A percentile compares a stretch with the other conserved stretches of the same genome.
phyloP scores from a whole-genome alignment of 2,888 invertebrate species.

The Antheraea assamensis region DNA sequence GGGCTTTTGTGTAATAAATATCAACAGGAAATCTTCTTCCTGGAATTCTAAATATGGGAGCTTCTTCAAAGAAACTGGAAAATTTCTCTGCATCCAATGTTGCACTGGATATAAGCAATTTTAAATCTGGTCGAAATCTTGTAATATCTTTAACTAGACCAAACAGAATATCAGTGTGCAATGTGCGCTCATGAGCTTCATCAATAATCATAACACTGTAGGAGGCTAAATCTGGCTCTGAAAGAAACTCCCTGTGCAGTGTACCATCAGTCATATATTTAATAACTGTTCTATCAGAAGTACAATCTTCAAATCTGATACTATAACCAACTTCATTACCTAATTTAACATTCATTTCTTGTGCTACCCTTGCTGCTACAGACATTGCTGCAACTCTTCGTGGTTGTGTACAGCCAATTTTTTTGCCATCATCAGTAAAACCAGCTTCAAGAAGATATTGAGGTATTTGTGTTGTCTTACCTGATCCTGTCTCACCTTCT shows the following conservation, averaged over 20 bases:
- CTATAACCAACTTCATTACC: slow-evolving; percentile 95
- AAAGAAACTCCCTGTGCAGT: slow-evolving; percentile 96
- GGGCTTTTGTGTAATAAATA: slow-evolving; percentile 99
- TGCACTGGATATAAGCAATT: slow-evolving; percentile 98
- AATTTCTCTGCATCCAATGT: slow-evolving; percentile 99
- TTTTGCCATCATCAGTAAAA: slow-evolving; percentile 90
- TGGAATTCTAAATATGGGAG: slow-evolving; percentile 98
- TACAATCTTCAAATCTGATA: slow-evolving; percentile 99
- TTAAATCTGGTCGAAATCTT: slow-evolving; percentile 95
- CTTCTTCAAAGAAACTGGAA: slow-evolving; percentile 98
- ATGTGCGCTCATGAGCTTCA: slow-evolving; percentile 98
- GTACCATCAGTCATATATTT: slow-evolving; percentile 99
- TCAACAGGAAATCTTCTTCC: slow-evolving; percentile 99
- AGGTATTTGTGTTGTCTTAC: slow-evolving; percentile 99
- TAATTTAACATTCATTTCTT: slow-evolving; percentile 98
- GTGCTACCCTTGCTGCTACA: slow-evolving; percentile 98
- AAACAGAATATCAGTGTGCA: slow-evolving; percentile 99
- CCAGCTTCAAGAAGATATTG: slow-evolving; percentile 98
- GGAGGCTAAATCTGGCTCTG: slow-evolving; percentile 97
- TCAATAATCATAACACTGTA: slow-evolving; percentile 99
- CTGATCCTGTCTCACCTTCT: slow-evolving; percentile 99
- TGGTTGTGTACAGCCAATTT: slow-evolving; percentile 98
- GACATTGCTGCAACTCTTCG: slow-evolving; percentile 99
- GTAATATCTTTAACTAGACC: slow-evolving; percentile 98
- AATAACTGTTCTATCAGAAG: slow-evolving; percentile 96